Percentiles rank a stretch among this genome's conserved stretches.
These are phyloP conservation scores for Metaphire vulgaris DNA, from an alignment of 1,140 invertebrate genomes.

Conservation along the genomic window DNA sequence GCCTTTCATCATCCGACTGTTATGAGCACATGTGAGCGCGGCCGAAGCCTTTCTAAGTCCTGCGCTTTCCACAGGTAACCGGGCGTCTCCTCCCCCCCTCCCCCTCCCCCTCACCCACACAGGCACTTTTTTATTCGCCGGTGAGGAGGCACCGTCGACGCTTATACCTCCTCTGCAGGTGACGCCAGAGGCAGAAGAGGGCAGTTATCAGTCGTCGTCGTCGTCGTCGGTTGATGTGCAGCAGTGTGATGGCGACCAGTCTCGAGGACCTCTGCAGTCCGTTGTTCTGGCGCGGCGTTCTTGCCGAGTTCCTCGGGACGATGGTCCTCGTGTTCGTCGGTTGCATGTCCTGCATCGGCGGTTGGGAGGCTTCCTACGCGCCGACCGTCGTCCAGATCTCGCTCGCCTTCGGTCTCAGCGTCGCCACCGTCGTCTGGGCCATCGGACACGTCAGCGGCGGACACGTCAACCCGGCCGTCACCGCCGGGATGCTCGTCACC, in stretches of 20 bases:
- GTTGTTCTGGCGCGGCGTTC: slow-evolving; percentile 84
- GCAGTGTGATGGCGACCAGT: not conserved
- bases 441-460: slow-evolving; percentile 46
- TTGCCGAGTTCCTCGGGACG: slow-evolving; percentile 59
- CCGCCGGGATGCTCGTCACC: slow-evolving; percentile 55
- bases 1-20: no score
- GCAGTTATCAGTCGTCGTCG: no score
- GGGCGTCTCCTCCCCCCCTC: no score
- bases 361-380: slow-evolving; percentile 56
- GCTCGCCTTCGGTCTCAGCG: slow-evolving; percentile 77
- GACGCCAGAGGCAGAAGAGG: no score
- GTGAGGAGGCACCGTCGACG: no score
- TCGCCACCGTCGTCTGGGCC: slow-evolving; percentile 60
- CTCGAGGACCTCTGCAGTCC: slow-evolving; percentile 35
- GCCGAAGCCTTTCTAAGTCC: no score
- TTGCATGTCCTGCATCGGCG: slow-evolving; percentile 40
- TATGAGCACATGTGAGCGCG: no score
- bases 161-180: no score
- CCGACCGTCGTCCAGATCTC: slow-evolving; percentile 68
- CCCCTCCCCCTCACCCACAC: no score
- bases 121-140: no score
- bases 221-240: no score
- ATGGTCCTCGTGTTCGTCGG: slow-evolving; percentile 26
- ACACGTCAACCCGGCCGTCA: slow-evolving; percentile 49
- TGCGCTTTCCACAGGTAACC: no score